Base-by-base conservation (phyloP, 2,797 vertebrate species). In the Ibycter americanus region DNA sequence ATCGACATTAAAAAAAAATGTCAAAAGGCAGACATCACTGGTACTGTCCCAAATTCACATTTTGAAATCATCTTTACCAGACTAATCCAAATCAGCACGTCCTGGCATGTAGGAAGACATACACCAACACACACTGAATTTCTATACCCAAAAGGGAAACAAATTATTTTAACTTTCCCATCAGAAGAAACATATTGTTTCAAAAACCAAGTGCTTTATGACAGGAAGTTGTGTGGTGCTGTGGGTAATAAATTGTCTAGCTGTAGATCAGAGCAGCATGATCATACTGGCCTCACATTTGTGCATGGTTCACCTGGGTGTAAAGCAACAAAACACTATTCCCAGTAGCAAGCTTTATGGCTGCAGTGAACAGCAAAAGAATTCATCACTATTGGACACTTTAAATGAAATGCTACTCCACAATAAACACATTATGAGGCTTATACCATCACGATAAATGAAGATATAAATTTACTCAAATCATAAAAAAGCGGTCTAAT, bases 351-450 rank as follows among this genome's bases (percentile, higher is more conserved):
- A 80, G 77, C 61, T 91, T 92, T 95, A 89, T 46, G 67, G 65
- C 80, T 81, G 73, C 80, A 85, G 63, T 21, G 55, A 96, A 92
- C 0, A 2, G 76, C 82, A 93, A 88, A 85, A 46, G 51, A 95
- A 95, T 90, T 82, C 52, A 96, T 94, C 83, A 49, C 67, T 56
- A 29, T 14, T 14, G 83, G 96, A 82, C 68, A 67, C 66, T 81
- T 78, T 10, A 95, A 97, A 96, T 95, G 40, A 96, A 96, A 95
- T 79, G 92, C 67, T 84, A 14, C 80, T 91, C 56, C 63, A 72
- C 74, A 72, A 59, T 90, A 94, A 97, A 93, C 61, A 63, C 74
- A 93, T 87, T 81, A 80, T 42, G 52, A 94, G 90, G 51, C 76
- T 94, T 90, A 76, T 74, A 82, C 36, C 56, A 89, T 66, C 73